phyloP scores from a whole-genome alignment of 2,797 vertebrate genomes.

The Enteromius paludinosus region DNA sequence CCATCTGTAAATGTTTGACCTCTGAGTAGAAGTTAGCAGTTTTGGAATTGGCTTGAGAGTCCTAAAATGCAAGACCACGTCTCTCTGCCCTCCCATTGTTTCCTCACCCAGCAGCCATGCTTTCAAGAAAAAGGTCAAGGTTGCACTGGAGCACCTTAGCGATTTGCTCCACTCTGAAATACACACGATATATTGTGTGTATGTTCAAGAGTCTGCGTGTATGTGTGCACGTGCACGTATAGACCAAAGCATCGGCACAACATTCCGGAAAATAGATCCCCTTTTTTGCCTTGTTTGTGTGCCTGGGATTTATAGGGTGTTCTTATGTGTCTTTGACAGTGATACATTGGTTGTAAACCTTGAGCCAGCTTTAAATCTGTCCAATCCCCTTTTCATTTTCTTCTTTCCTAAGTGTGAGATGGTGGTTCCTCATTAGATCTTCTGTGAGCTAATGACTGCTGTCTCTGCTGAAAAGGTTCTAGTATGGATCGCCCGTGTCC shows the following conservation, averaged over 20 bases:
- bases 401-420: conserved; percentile 14
- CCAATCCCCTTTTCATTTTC: conserved; percentile 51
- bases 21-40: neutral
- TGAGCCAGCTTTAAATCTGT: conserved; percentile 14
- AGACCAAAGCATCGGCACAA: conserved; percentile 16
- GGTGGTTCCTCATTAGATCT: conserved; percentile 45
- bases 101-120: conserved; percentile 60
- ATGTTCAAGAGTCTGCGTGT: neutral
- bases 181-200: conserved; percentile 29
- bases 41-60: conserved; percentile 33
- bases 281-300: conserved; percentile 5
- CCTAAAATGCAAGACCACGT: conserved; percentile 67
- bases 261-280: neutral
- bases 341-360: conserved; percentile 11
- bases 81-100: conserved; percentile 16
- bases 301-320: conserved; percentile 56
- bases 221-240: neutral
- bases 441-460: conserved; percentile 33
- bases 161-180: conserved; percentile 54
- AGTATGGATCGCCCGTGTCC: conserved; percentile 50
- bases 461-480: conserved; percentile 45
- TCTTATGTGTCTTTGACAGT: conserved; percentile 23
- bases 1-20: conserved; percentile 23
- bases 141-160: conserved; percentile 58
- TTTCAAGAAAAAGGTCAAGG: conserved; percentile 75